Evolutionary conservation across 2,113 vertebrate genomes (phyloP).

Genomic region (Dermatemys mawii): DNA sequence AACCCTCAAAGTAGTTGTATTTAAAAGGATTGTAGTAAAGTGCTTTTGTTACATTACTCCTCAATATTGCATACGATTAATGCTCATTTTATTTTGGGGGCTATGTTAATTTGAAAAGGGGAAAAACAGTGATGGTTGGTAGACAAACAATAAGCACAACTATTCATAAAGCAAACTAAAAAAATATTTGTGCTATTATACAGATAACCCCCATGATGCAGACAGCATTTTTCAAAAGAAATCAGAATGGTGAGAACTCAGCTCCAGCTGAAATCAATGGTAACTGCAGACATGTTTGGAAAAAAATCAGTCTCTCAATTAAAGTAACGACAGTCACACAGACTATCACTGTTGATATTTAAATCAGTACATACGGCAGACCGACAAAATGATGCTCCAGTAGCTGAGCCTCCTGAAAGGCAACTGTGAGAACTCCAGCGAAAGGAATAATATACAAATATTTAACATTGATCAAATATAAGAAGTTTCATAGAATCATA

Average conservation of each 20-base stretch:
- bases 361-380: background rate
- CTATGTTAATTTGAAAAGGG: accelerated
- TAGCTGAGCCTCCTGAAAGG: background rate
- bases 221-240: background rate
- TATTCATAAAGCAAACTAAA: background rate
- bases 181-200: background rate
- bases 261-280: background rate
- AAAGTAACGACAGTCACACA: background rate
- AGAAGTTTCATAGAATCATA: too few species aligned
- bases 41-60: background rate
- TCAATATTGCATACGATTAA: background rate
- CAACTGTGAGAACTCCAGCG: background rate
- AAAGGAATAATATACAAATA: background rate
- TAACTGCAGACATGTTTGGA: background rate
- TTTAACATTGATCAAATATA: background rate
- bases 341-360: background rate
- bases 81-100: background rate
- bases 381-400: background rate
- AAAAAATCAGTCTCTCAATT: background rate
- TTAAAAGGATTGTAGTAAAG: background rate
- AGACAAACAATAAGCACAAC: background rate
- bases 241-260: background rate
- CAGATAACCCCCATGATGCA: accelerated
- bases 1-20: background rate
- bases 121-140: background rate